Percentiles rank a stretch among this genome's conserved stretches.
Evolutionary conservation across 1,140 invertebrate genomes (phyloP).

Genomic region (Wasmannia auropunctata): DNA sequence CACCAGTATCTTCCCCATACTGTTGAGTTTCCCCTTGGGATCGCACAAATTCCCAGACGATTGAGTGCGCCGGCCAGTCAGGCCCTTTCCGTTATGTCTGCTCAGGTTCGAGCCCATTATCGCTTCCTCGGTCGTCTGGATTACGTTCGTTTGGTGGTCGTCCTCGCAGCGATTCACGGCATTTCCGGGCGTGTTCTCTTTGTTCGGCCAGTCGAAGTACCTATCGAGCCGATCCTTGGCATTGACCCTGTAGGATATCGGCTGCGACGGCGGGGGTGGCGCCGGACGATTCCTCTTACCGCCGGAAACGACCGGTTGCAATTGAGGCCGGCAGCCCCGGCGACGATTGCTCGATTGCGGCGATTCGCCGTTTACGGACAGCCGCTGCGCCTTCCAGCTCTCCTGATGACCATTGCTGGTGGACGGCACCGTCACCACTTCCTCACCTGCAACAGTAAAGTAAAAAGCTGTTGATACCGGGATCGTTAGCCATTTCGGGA

Average conservation of each 20-base stretch:
- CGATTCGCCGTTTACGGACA: constrained; percentile 65
- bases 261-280: constrained; percentile 41
- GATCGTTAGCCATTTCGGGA: neutral
- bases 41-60: constrained; percentile 88
- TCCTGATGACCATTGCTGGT: constrained; percentile 64
- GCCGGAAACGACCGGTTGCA: constrained; percentile 57
- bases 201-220: constrained; percentile 78
- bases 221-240: constrained; percentile 73
- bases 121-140: constrained; percentile 11
- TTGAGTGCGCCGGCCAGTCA: constrained; percentile 89
- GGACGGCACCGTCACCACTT: constrained; percentile 69
- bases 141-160: constrained; percentile 21
- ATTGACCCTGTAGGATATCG: constrained; percentile 74
- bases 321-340: constrained; percentile 63
- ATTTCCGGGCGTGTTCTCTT: constrained; percentile 80
- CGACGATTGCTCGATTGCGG: constrained; percentile 60
- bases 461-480: neutral
- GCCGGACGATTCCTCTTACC: constrained; percentile 60
- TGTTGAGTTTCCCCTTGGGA: constrained; percentile 82
- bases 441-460: constrained; percentile 75
- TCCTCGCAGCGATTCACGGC: constrained; percentile 55
- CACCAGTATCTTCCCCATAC: constrained; percentile 83
- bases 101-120: constrained; percentile 91
- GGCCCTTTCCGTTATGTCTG: constrained; percentile 89
- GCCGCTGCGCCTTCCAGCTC: constrained; percentile 65